Base-by-base conservation (phyloP, 2,888 invertebrate genomes). In the Halocaridina rubra region DNA sequence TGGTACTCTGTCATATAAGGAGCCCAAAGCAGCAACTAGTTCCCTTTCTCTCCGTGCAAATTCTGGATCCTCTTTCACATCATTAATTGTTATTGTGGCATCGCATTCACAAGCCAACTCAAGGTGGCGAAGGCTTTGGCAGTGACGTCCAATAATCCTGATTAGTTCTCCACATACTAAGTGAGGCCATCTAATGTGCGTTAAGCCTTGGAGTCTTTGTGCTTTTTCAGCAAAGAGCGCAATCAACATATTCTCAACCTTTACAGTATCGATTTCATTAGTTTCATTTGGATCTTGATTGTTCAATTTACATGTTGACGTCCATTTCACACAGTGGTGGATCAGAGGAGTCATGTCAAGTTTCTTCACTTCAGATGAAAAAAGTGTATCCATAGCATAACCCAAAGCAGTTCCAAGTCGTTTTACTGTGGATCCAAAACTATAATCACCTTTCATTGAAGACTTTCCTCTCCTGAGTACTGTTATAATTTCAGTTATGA, bases 271-370 rank as follows among this genome's bases (percentile, higher is more conserved):
- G 16, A 86, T 76, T 13, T 53, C 32, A 22, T 59, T 67, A 0
- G 67, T 72, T n/a, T 74, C 79, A 4, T 80, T 82, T 16, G 87
- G 87, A 72, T 85, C 46, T 0, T 69, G 27, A 57, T 85, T 85
- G 22, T 72, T 78, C 0, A 87, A 30, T 27, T 79, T 79, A 67
- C 82, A 85, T 0, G 82, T 79, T n/a, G 85, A 81, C 0, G 82
- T 77, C 82, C 85, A 87, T 29, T 87, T 87, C 57, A 87, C 80
- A 7, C 39, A 22, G 7, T 81, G 78, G 33, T 87, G 87, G n/a
- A 81, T 74, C 3, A 87, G 24, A 2, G 75, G 53, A 2, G 64
- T 85, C 22, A 87, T 61, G 32, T 87, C 69, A 0, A 87, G 46
- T 13, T 13, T 61, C 4, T 75, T 80, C 0, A 85, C 33, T 5